phyloP scores from a whole-genome alignment of 2,113 vertebrate species.

The Hydrolagus affinis region DNA sequence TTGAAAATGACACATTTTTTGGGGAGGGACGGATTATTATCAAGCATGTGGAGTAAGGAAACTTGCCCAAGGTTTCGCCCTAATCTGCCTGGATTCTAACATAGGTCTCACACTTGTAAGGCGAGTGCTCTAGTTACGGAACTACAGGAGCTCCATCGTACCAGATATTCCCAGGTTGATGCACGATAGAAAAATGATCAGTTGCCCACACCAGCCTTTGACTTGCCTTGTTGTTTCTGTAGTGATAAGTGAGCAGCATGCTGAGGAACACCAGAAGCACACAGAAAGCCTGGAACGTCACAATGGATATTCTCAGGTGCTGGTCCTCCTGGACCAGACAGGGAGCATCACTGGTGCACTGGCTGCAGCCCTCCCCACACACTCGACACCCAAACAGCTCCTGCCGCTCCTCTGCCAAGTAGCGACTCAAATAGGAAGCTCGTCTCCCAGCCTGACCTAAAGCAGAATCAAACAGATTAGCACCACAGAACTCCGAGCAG shows the following conservation, averaged over 20 bases:
- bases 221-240: slow-evolving; percentile 69
- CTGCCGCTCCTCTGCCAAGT: slow-evolving; percentile 29
- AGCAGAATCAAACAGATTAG: background rate
- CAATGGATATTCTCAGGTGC: slow-evolving; percentile 56
- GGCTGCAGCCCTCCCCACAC: slow-evolving; percentile 69
- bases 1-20: too few relatives aligned
- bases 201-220: too few relatives aligned
- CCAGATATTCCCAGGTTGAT: too few relatives aligned
- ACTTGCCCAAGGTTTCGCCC: too few relatives aligned
- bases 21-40: too few relatives aligned
- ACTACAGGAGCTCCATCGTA: too few relatives aligned
- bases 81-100: too few relatives aligned
- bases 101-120: too few relatives aligned
- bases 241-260: slow-evolving; percentile 78
- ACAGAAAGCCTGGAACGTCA: slow-evolving; percentile 74
- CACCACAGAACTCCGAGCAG: background rate
- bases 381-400: slow-evolving; percentile 62
- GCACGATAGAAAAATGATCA: too few relatives aligned
- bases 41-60: too few relatives aligned
- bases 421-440: slow-evolving; percentile 29
- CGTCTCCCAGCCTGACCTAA: slow-evolving; percentile 41
- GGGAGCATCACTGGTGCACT: slow-evolving; percentile 65
- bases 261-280: slow-evolving; percentile 80
- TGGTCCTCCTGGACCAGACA: slow-evolving; percentile 72
- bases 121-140: too few relatives aligned